Evolutionary conservation across 1,140 invertebrate species (phyloP), one percentile per base, ranked within the genome.

Genomic region (Venturia canescens): DNA sequence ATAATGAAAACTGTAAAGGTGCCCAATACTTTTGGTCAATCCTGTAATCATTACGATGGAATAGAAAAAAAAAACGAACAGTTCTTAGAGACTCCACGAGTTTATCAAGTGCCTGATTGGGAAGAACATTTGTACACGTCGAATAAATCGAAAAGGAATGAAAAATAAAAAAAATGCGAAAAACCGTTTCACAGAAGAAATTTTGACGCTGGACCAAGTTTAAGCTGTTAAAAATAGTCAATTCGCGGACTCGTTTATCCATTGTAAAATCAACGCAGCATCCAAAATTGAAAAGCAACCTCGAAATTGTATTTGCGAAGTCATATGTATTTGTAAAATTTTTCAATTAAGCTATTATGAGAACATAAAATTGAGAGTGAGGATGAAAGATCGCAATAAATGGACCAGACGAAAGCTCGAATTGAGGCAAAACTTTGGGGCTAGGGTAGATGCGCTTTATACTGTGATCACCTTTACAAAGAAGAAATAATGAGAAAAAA

Each of bases 401-500:
- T 67, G 23, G 75, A 80, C 63, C 60, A 76, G 57, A 76, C 63
- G 53, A 50, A 23, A 63, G 31, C 44, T 75, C 71, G 71, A 75
- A 34, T 34, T 23, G 71, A 75, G 71, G 50, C 71, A 44, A 44
- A 67, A 78, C 27, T 78, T 38, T 69, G 23, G 57, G 75, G 48
- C 27, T 66, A 78, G 76, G 76, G 63, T 78, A 84, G 78, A 86
- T 81, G 86, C 80, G 87, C 87, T 88, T 88, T 90, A 88, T 85
- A 89, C 89, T 90, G 89, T 90, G 89, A 90, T 90, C 86, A 88
- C 85, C 86, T 89, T 89, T 88, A 88, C 86, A 87, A 88, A 89
- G 86, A 89, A 87, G 4, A 66, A 26, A 3, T 23, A 23, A 77
- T 71, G 70, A 44, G 53, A 87, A 88, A 89, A 85, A 88, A 87